Conservation (phyloP, 35 echinoderm and acorn worm species). For the Acanthaster planci region DNA sequence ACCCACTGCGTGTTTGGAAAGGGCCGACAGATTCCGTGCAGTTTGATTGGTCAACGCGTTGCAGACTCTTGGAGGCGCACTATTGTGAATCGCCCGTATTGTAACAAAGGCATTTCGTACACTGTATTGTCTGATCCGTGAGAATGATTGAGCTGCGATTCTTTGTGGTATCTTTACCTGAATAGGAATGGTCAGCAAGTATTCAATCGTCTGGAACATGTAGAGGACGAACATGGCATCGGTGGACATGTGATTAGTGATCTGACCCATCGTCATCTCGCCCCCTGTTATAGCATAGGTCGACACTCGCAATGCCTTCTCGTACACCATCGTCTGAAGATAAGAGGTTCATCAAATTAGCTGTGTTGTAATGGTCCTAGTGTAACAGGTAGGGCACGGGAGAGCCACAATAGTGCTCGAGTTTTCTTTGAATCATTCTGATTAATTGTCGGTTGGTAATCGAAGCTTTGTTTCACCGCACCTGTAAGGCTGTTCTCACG, state of each 20-base stretch:
- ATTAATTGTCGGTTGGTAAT: neutral
- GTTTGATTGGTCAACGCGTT: too few relatives aligned
- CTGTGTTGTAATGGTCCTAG: neutral
- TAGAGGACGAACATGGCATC: conserved; percentile 80
- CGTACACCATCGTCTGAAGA: conserved; percentile 70
- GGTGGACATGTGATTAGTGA: conserved; percentile 91
- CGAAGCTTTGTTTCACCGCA: neutral
- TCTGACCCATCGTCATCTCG: conserved; percentile 86
- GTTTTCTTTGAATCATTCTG: neutral
- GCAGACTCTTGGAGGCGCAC: too few relatives aligned
- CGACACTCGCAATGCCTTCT: conserved; percentile 75
- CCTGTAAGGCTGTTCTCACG: conserved; percentile 73
- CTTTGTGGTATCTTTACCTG: conserved; percentile 47
- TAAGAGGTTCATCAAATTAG: neutral
- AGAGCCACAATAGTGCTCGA: neutral
- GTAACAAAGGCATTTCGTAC: neutral
- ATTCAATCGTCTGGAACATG: conserved; percentile 60
- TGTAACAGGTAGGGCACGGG: neutral
- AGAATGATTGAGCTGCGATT: neutral
- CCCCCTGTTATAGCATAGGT: conserved; percentile 83
- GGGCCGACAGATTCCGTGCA: too few relatives aligned
- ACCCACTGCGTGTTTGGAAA: neutral
- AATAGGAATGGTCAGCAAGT: conserved; percentile 67
- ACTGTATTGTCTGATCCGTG: neutral
- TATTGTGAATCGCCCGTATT: too few relatives aligned